phyloP scores from a whole-genome alignment of 2,888 invertebrate genomes.

The Erebia ligea region DNA sequence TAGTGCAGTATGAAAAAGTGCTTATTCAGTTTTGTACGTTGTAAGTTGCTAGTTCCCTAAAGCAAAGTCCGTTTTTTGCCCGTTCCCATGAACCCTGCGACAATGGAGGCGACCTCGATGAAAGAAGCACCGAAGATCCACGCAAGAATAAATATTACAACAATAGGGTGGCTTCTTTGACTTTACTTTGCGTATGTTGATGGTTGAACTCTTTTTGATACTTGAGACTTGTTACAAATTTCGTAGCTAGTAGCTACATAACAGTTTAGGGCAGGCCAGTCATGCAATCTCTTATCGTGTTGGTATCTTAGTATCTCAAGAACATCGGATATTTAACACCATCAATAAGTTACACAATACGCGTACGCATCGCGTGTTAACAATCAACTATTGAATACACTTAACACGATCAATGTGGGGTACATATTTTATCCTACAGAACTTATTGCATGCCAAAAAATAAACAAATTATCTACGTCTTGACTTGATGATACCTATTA shows the following conservation, averaged over 20 bases:
- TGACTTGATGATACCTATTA: not conserved
- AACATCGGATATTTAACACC: too few relatives aligned
- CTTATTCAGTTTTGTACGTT: slow-evolving; percentile 77
- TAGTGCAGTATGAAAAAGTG: slow-evolving; percentile 70
- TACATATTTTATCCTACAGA: too few relatives aligned
- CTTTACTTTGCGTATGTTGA: slow-evolving; percentile 59
- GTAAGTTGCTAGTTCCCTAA: slow-evolving; percentile 58
- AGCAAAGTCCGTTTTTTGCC: slow-evolving; percentile 76
- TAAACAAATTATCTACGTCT: not conserved
- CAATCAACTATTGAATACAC: too few relatives aligned
- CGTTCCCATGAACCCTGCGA: slow-evolving; percentile 81
- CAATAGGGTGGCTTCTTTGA: slow-evolving; percentile 81
- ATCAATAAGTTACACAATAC: too few relatives aligned
- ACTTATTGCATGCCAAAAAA: not conserved
- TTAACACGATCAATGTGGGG: too few relatives aligned
- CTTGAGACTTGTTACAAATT: slow-evolving; percentile 36
- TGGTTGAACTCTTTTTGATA: slow-evolving; percentile 53
- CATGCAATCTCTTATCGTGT: too few relatives aligned
- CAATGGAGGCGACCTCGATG: slow-evolving; percentile 78
- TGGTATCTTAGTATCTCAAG: too few relatives aligned
- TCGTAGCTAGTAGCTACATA: too few relatives aligned
- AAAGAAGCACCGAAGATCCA: slow-evolving; percentile 73
- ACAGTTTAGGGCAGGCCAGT: too few relatives aligned
- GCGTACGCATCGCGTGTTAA: too few relatives aligned
- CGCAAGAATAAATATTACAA: slow-evolving; percentile 82